These are phyloP conservation scores for Mus minutoides DNA, from an alignment of 2,797 vertebrate species.

Conservation along the genomic window DNA sequence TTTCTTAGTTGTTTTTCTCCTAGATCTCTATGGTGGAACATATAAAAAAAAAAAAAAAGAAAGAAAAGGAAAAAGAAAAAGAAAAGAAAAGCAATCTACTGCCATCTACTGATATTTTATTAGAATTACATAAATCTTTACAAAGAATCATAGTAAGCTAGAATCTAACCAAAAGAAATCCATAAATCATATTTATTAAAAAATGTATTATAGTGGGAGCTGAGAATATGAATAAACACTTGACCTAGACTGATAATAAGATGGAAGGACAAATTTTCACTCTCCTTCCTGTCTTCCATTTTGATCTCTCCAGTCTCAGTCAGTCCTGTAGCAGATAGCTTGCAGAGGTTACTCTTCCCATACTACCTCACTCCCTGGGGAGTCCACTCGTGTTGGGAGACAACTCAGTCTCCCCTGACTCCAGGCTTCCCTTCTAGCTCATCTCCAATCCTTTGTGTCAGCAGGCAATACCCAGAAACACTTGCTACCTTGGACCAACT, in stretches of 20 bases:
- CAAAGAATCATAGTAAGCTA: background rate
- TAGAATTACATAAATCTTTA: conserved; percentile 44
- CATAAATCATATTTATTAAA: conserved; percentile 21
- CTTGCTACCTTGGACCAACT: background rate
- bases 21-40: background rate
- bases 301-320: background rate
- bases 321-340: background rate
- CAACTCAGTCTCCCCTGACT: background rate
- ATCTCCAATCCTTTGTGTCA: background rate
- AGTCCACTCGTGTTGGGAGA: background rate
- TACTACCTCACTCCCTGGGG: background rate
- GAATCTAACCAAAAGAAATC: conserved; percentile 19
- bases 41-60: background rate
- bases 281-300: background rate
- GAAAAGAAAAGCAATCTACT: conserved; percentile 23
- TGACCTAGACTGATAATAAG: background rate
- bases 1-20: background rate
- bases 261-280: background rate
- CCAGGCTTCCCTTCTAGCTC: background rate
- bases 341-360: background rate
- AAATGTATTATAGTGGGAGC: background rate
- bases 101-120: conserved; percentile 67
- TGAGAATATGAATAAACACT: background rate
- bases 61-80: background rate
- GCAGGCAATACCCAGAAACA: background rate